Percentiles rank a stretch among this genome's conserved stretches.
These are phyloP conservation scores for Drosophila suzukii DNA, from an alignment of 1,140 invertebrate species.

Conservation along the genomic window DNA sequence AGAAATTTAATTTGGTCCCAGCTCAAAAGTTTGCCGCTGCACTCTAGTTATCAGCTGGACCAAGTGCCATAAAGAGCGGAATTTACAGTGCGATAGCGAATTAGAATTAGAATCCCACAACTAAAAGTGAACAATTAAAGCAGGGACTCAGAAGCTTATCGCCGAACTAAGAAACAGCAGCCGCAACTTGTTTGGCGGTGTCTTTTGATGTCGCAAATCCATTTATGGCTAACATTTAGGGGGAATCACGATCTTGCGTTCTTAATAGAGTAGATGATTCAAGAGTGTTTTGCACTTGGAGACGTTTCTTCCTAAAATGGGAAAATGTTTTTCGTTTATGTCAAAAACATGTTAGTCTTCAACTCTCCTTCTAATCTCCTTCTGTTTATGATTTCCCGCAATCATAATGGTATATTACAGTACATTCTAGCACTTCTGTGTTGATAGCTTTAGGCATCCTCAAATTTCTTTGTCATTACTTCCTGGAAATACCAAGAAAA, in stretches of 20 bases:
- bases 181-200: slow-evolving; percentile 30
- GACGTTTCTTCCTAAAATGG: too few relatives aligned
- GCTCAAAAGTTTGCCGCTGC: slow-evolving; percentile 36
- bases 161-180: slow-evolving; percentile 14
- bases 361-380: too few relatives aligned
- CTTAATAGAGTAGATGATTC: not conserved
- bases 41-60: slow-evolving; percentile 37
- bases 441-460: too few relatives aligned
- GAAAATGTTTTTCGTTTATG: too few relatives aligned
- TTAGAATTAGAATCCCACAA: slow-evolving; percentile 17
- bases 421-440: too few relatives aligned
- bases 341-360: too few relatives aligned
- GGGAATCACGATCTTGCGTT: not conserved
- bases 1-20: slow-evolving; percentile 61
- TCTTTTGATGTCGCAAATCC: slow-evolving; percentile 24
- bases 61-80: slow-evolving; percentile 44
- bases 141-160: slow-evolving; percentile 28
- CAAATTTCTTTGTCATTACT: not conserved
- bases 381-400: too few relatives aligned
- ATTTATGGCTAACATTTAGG: slow-evolving; percentile 16
- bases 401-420: too few relatives aligned
- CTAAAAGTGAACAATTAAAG: slow-evolving; percentile 41
- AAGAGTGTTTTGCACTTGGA: not conserved
- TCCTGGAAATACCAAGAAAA: not conserved
- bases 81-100: slow-evolving; percentile 54